A percentile compares a stretch with the other conserved stretches of the same genome.
Conservation (phyloP, 2,113 vertebrate genomes). For the Brachionichthys hirsutus region DNA sequence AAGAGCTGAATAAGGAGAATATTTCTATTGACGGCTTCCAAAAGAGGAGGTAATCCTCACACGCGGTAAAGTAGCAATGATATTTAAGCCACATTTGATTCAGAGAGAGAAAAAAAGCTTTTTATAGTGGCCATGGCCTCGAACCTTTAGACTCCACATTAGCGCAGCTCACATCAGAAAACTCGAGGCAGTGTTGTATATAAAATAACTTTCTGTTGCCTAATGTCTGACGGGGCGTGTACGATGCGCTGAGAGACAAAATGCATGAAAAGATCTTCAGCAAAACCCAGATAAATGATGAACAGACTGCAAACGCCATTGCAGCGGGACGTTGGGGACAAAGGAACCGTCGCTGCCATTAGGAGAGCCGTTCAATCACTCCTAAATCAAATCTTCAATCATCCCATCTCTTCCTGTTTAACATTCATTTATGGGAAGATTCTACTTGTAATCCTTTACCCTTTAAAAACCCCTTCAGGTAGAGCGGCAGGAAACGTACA, state of each 20-base stretch:
- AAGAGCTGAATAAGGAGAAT: constrained; percentile 16
- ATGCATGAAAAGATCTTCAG: constrained; percentile 17
- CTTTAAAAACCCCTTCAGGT: constrained; percentile 3
- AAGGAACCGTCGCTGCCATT: constrained; percentile 16
- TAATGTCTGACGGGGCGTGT: constrained; percentile 31
- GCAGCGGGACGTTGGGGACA: neutral
- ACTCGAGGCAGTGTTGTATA: neutral
- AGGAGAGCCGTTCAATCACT: constrained; percentile 22
- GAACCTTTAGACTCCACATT: constrained; percentile 12
- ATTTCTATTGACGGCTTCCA: neutral
- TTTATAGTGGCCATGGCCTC: constrained; percentile 15
- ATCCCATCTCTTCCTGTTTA: constrained; percentile 44
- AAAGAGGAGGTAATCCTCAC: constrained; percentile 2
- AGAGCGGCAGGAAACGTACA: constrained; percentile 33
- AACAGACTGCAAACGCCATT: constrained; percentile 25
- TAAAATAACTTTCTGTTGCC: constrained; percentile 37
- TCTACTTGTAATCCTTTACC: constrained; percentile 28
- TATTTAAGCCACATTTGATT: constrained; percentile 43
- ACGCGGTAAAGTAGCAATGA: constrained; percentile 3
- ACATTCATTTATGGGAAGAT: constrained; percentile 45
- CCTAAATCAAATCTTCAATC: constrained; percentile 51
- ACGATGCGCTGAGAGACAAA: constrained; percentile 5
- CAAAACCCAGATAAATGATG: constrained; percentile 12
- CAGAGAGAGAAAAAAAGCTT: constrained; percentile 34
- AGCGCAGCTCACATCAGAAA: constrained; percentile 1